Percentiles rank a stretch among this genome's conserved stretches.
phyloP scores from a whole-genome alignment of 2,888 invertebrate species.

The Eupelmus urozonus region DNA sequence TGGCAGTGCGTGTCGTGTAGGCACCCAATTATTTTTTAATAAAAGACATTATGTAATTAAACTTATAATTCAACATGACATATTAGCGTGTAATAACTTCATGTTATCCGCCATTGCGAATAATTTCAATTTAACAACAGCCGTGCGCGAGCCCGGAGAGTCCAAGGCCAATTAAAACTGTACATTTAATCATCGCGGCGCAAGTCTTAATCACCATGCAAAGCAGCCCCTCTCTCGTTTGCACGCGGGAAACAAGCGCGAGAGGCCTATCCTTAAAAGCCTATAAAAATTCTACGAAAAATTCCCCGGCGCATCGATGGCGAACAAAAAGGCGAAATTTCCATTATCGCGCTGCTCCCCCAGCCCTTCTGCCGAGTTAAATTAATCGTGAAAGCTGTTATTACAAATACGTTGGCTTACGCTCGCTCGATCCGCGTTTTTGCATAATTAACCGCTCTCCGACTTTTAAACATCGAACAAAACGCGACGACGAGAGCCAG shows the following conservation, averaged over 20 bases:
- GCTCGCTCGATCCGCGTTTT: constrained; percentile 3
- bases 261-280: constrained; percentile 21
- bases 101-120: constrained; percentile 25
- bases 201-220: constrained; percentile 40
- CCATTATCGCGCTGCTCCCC: no score
- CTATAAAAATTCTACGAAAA: constrained; percentile 21
- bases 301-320: constrained; percentile 1
- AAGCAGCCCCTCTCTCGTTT: constrained; percentile 3
- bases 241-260: no score
- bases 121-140: constrained; percentile 50
- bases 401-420: constrained; percentile 34
- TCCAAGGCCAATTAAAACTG: constrained; percentile 52
- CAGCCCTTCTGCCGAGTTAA: constrained; percentile 35
- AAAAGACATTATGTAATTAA: constrained; percentile 15
- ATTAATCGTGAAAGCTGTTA: constrained; percentile 58
- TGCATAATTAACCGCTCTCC: constrained; percentile 46
- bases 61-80: constrained; percentile 46
- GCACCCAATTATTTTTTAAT: not conserved
- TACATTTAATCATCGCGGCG: constrained; percentile 29
- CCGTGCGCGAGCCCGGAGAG: no score
- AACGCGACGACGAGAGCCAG: no score
- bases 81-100: constrained; percentile 41
- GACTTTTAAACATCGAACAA: constrained; percentile 42
- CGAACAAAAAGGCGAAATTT: constrained; percentile 1
- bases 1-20: no score